A percentile compares a stretch with the other conserved stretches of the same genome.
phyloP scores from a whole-genome alignment of 2,797 vertebrate genomes.

The Typhlichthys subterraneus region DNA sequence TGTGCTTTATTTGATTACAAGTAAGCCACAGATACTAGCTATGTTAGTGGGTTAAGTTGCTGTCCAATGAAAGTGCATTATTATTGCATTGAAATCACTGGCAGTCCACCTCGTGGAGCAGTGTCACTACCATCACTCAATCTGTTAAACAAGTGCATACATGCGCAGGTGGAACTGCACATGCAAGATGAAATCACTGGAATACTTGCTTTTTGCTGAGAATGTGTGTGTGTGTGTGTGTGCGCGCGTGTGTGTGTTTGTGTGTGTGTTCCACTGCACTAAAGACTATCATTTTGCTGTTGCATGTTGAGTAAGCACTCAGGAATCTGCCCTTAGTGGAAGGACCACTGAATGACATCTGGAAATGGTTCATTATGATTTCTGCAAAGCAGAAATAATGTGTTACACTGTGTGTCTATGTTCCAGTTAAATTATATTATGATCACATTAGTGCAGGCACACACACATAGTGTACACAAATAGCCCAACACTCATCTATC shows the following conservation, averaged over 20 bases:
- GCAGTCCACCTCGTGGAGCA: too few relatives aligned
- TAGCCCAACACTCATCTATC: too few relatives aligned
- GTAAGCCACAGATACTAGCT: too few relatives aligned
- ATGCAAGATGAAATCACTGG: neutral
- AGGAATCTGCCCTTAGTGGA: slow-evolving; percentile 41
- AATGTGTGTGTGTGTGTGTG: neutral
- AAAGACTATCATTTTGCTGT: slow-evolving; percentile 43
- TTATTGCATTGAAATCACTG: too few relatives aligned
- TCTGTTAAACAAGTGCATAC: too few relatives aligned
- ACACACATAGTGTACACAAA: neutral
- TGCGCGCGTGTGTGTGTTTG: neutral
- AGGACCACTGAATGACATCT: slow-evolving; percentile 28
- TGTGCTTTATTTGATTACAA: too few relatives aligned
- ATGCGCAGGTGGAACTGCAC: too few relatives aligned
- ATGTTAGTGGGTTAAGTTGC: too few relatives aligned
- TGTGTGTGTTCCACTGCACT: neutral
- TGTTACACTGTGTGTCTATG: neutral
- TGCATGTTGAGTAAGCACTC: slow-evolving; percentile 33
- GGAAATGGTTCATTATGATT: slow-evolving; percentile 35
- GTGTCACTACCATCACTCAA: too few relatives aligned
- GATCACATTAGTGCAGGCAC: neutral
- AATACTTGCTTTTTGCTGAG: neutral
- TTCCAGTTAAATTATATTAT: neutral
- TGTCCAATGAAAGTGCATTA: too few relatives aligned
- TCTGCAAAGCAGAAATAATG: slow-evolving; percentile 41